Percentiles rank a stretch among this genome's conserved stretches.
phyloP scores from a whole-genome alignment of 2,888 invertebrate genomes.

The Eretmocerus hayati region DNA sequence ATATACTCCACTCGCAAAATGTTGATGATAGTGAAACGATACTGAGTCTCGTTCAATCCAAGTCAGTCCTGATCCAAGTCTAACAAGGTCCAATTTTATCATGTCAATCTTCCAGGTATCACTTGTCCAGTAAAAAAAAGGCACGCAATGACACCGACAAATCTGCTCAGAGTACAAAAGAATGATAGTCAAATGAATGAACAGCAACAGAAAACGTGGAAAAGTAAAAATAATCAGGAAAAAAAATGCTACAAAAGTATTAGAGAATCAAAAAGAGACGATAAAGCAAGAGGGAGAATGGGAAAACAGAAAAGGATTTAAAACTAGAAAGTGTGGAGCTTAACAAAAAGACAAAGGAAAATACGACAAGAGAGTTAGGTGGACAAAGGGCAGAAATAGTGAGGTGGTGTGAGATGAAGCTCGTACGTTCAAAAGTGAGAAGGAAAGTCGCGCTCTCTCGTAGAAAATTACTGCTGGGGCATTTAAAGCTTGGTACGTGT shows the following conservation, averaged over 20 bases:
- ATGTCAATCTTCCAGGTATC: no score
- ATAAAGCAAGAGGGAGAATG: background rate
- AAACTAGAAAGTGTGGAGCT: conserved; percentile 17
- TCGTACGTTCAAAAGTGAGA: conserved; percentile 2
- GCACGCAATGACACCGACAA: no score
- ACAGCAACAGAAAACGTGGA: background rate
- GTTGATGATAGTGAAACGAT: no score
- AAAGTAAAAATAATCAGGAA: background rate
- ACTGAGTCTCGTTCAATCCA: no score
- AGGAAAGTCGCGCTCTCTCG: background rate
- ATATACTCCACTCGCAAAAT: no score
- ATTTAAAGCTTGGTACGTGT: conserved; percentile 11
- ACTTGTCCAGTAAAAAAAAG: no score
- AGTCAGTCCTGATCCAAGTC: no score
- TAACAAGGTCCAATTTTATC: no score
- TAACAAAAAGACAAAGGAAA: conserved; percentile 14
- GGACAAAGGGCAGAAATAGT: background rate
- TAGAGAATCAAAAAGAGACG: background rate
- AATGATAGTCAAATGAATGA: no score
- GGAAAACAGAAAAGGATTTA: conserved; percentile 6
- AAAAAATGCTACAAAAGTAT: background rate
- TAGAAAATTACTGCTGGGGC: conserved; percentile 16
- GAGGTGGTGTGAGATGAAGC: background rate
- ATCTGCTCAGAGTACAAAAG: no score
- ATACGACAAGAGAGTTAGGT: background rate